Evolutionary conservation across 2,113 vertebrate species (phyloP), one percentile per base, ranked within the genome.

Genomic region (Eolophus roseicapilla): DNA sequence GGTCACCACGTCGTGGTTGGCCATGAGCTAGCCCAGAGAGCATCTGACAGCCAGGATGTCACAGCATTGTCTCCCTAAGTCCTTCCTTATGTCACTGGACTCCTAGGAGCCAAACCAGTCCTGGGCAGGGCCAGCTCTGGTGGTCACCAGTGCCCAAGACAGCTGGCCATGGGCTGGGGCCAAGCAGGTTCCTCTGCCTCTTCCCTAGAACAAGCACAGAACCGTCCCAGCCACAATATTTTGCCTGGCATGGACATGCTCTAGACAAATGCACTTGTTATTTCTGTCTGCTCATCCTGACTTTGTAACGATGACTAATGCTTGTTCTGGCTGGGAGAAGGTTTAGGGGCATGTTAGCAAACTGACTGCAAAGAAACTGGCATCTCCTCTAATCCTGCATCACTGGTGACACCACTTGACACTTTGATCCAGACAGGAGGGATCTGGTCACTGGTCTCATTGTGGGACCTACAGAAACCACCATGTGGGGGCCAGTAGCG

Each of bases 241-340:
- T 97, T 94, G 86, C 88, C 95, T 97, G 96, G 96, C 96, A 95
- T 92, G 44, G 74, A 71, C 0, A 0, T 27, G 59, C 67, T 87
- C 52, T 94, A 95, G 96, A 96, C 67, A 1, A 87, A 92, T 3
- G 5, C 19, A 0, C 80, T 81, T 96, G 88, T 96, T 96, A 89
- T 95, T 96, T 88, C 82, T 95, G 91, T 94, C 75, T 46, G 94
- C 91, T 96, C 92, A 84, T 96, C 96, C 95, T 53, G 86, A 39
- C 76, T 96, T 81, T 76, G 77, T 79, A 57, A 76, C 4, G 2
- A 79, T 95, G 96, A 93, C 93, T 93, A 93, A 95, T 93, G 88
- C 88, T 96, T 96, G 86, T 92, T 89, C 95, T 95, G 93, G 90
- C 96, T 79, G 80, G 9, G 1, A 31, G 68, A 86, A 47, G 74